These are phyloP conservation scores for Discoglossus pictus DNA, from an alignment of 2,797 vertebrate genomes.

Conservation along the genomic window DNA sequence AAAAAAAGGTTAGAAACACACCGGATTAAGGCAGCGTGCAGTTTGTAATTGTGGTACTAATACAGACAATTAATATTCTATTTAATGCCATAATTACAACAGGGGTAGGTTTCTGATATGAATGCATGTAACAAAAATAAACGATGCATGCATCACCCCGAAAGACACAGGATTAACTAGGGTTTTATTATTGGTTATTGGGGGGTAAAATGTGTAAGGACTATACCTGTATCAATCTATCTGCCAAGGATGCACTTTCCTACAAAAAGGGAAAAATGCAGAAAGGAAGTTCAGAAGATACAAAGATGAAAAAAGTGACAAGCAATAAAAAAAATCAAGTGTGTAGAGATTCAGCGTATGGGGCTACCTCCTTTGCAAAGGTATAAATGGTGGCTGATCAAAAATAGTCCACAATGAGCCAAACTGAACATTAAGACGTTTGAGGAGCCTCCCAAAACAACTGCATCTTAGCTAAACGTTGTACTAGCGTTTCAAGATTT, in stretches of 20 bases:
- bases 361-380: constrained; percentile 33
- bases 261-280: constrained; percentile 93
- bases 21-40: constrained; percentile 63
- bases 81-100: constrained; percentile 2
- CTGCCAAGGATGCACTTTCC: constrained; percentile 99
- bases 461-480: too few species aligned
- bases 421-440: too few species aligned
- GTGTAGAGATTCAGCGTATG: constrained; percentile 16
- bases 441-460: too few species aligned
- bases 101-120: neutral
- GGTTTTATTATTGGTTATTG: constrained; percentile 54
- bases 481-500: too few species aligned
- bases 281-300: constrained; percentile 80
- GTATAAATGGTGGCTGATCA: neutral
- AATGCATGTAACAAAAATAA: constrained; percentile 35
- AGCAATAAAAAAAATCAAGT: constrained; percentile 66
- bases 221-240: constrained; percentile 99
- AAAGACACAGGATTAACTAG: constrained; percentile 55
- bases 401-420: too few species aligned
- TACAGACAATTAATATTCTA: constrained; percentile 1
- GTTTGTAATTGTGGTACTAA: constrained; percentile 54
- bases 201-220: constrained; percentile 66
- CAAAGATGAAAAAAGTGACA: constrained; percentile 74
- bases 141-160: constrained; percentile 72
- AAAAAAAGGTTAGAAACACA: constrained; percentile 61